These are phyloP conservation scores for Apantesis nais DNA, from an alignment of 2,888 invertebrate species.

Conservation along the genomic window DNA sequence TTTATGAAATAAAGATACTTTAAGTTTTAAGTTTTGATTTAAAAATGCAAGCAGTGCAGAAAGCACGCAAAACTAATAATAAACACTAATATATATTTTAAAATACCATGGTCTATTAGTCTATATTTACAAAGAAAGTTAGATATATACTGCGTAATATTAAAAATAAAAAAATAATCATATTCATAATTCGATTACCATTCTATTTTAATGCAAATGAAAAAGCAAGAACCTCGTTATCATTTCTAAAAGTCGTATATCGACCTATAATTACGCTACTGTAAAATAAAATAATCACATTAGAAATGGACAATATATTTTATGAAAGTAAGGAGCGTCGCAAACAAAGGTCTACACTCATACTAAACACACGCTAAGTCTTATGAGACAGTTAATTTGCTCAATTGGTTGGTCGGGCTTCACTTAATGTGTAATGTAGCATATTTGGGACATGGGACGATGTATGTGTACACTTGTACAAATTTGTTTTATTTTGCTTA, in stretches of 20 bases:
- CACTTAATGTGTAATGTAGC: constrained; percentile 72
- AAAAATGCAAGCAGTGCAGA: no score
- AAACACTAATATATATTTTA: no score
- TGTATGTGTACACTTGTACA: constrained; percentile 39
- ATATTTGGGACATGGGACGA: constrained; percentile 65
- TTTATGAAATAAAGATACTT: no score
- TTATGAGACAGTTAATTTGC: constrained; percentile 71
- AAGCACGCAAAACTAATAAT: no score
- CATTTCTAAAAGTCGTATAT: background rate
- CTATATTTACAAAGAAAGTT: no score
- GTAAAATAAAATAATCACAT: background rate
- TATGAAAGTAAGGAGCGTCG: constrained; percentile 35
- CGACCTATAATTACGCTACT: background rate
- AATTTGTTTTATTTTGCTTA: constrained; percentile 11
- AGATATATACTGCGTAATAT: no score
- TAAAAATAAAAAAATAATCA: background rate
- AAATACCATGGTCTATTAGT: no score
- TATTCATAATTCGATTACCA: background rate
- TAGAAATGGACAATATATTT: constrained; percentile 33
- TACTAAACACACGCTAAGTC: constrained; percentile 45
- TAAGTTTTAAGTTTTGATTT: no score
- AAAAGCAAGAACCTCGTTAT: background rate
- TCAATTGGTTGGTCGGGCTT: constrained; percentile 76
- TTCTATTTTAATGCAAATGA: background rate
- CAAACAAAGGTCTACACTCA: constrained; percentile 39